Base-by-base conservation (phyloP, 2,113 vertebrate species). In the Cisticola juncidis region DNA sequence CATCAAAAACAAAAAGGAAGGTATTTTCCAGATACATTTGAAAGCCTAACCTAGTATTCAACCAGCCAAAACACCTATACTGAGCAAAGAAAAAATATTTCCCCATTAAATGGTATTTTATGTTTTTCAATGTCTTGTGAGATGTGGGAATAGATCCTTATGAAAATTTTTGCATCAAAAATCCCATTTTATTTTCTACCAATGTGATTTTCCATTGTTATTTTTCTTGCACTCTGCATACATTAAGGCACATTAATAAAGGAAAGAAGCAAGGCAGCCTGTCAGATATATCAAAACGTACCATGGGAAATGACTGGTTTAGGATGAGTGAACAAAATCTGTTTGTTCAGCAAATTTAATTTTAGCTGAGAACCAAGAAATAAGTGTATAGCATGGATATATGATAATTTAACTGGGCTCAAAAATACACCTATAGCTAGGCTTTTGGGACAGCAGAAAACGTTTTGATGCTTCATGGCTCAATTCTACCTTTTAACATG, bases 321-420 rank as follows among this genome's bases (percentile, higher is more conserved):
- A 90, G 50, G 69, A 53, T 86, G 74, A 51, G 8, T 57, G 42
- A 60, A 92, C 38, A 97, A 91, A 95, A 92, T 60, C 64, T 70
- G 72, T 95, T 91, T 86, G 72, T n/a, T 95, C 77, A 95, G 82
- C 25, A 97, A 97, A 93, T 24, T 79, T 94, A 44, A 95, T 96
- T 92, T 94, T 82, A 94, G 53, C 76, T 89, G 62, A 90, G 14
- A 61, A 90, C 61, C 68, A 86, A 61, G 54, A 78, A 86, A 85
- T 28, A 23, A 36, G 5, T 40, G n/a, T 31, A 28, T 12, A 76
- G 14, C n/a, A 76, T 2, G 36, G 25, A 36, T 4, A 36, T 18
- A 64, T 7, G 38, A 18, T 42, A 70, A 78, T 20, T 53, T 65
- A 72, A 62, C 47, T 26, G 38, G n/a, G 56, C 38, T 90, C 40